Percentiles rank a stretch among this genome's conserved stretches.
Conservation (phyloP, 2,888 invertebrate species). For the Tetrapedia diversipes region DNA sequence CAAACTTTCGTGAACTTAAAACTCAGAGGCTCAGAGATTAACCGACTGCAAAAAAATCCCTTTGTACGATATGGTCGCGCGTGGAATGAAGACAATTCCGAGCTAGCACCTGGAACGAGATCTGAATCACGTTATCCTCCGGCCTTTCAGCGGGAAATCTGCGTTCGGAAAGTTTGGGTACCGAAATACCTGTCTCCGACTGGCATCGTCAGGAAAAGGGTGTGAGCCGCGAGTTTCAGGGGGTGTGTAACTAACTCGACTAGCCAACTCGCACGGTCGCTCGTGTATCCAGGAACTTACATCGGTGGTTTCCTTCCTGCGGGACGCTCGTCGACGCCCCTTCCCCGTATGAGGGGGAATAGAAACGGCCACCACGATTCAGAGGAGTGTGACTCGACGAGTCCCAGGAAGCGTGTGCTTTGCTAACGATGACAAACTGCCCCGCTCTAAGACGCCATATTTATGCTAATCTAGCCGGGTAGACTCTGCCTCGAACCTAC, state of each 20-base stretch:
- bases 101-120: slow-evolving; percentile 32
- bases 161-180: slow-evolving; percentile 68
- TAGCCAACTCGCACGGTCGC: slow-evolving; percentile 45
- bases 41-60: no score
- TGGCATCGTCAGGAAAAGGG: slow-evolving; percentile 47
- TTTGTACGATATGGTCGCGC: neutral
- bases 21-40: no score
- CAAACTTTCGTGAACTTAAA: no score
- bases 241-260: slow-evolving; percentile 11
- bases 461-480: slow-evolving; percentile 81
- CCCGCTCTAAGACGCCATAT: slow-evolving; percentile 82
- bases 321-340: slow-evolving; percentile 63
- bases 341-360: no score
- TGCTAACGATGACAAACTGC: slow-evolving; percentile 83
- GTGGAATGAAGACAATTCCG: slow-evolving; percentile 1
- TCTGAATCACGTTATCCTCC: slow-evolving; percentile 41
- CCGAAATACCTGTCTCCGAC: slow-evolving; percentile 69
- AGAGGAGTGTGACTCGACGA: slow-evolving; percentile 79
- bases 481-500: slow-evolving; percentile 65
- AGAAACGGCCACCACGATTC: slow-evolving; percentile 77
- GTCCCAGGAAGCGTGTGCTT: slow-evolving; percentile 83
- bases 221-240: slow-evolving; percentile 27
- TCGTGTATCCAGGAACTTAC: slow-evolving; percentile 70
- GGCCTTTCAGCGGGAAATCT: slow-evolving; percentile 54
- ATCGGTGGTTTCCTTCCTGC: slow-evolving; percentile 80